Evolutionary conservation across 2,888 invertebrate species (phyloP).

Genomic region (Chromoteleia sp.): DNA sequence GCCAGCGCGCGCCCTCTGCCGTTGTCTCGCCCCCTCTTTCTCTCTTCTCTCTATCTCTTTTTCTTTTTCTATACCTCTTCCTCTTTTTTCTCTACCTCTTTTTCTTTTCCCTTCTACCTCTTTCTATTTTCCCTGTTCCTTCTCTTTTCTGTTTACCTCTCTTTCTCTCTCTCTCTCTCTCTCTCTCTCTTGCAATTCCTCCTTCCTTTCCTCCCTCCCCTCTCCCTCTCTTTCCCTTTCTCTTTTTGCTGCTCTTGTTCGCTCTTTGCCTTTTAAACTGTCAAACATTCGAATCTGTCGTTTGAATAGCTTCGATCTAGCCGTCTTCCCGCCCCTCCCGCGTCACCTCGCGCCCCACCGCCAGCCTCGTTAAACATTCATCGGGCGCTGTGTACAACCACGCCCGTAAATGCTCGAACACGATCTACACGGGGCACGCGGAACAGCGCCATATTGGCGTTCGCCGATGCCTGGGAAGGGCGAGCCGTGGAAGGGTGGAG

Average conservation of each 20-base stretch:
- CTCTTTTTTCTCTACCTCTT: conserved; percentile 62
- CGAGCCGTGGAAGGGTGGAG: conserved; percentile 64
- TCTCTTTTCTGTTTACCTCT: conserved; percentile 80
- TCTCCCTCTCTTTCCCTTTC: too few relatives aligned
- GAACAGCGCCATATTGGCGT: conserved; percentile 70
- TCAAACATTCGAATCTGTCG: conserved; percentile 81
- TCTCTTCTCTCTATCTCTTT: conserved; percentile 72
- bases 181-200: conserved; percentile 28
- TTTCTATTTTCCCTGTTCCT: conserved; percentile 62
- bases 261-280: conserved; percentile 84
- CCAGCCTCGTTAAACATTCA: conserved; percentile 81
- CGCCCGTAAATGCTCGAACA: conserved; percentile 81
- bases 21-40: conserved; percentile 62
- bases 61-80: conserved; percentile 77
- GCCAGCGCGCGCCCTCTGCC: conserved; percentile 53
- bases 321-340: conserved; percentile 65
- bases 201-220: conserved; percentile 35
- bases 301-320: conserved; percentile 79
- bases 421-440: conserved; percentile 73
- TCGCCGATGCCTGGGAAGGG: conserved; percentile 62
- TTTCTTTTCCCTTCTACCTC: too few relatives aligned
- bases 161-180: conserved; percentile 71
- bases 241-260: conserved; percentile 67
- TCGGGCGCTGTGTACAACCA: conserved; percentile 80
- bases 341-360: conserved; percentile 72